Base-by-base conservation (phyloP, 2,797 vertebrate species). In the Crax fasciolata region DNA sequence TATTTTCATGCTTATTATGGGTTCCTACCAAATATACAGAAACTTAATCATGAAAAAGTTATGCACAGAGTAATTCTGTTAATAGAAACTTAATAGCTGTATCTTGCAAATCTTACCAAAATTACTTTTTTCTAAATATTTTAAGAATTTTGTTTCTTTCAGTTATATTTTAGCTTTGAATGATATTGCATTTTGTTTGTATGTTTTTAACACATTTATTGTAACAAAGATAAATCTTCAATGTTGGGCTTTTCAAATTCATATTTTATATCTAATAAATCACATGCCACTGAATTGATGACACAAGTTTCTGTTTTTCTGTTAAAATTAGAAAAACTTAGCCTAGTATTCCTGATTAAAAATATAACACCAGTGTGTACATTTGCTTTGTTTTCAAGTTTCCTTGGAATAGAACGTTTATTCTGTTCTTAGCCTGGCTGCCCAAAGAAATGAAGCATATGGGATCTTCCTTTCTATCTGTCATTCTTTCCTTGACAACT, bases 11-110 rank as follows among this genome's bases (percentile, higher is more conserved):
- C 25, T 61, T 83, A 30, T 35, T 63, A 14, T 71, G 30, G 30
- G 38, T 79, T 79, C 13, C 6, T 79, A 41, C 24, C 51, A 65
- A 51, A 80, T 51, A 67, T 8, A 38, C 11, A 58, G 65, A 74
- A 73, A 28, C 4, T 49, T 24, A 68, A 30, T n/a, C 1, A 44
- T 28, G 18, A 55, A 63, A 82, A 63, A 82, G 17, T 46, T 70
- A 77, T 68, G 61, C 91, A 88, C 72, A 89, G 92, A 79, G 94
- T 91, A 92, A 41, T 84, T 55, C 28, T 55, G 14, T 88, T 85
- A 57, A 86, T 70, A 65, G 51, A 95, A 94, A 25, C 65, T 86
- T 79, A 94, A 72, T 62, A 74, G 55, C 18, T 41, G 10, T 70
- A 30, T 84, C 61, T 81, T 39, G 52, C 84, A 82, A 87, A 71